A percentile compares a stretch with the other conserved stretches of the same genome.
These are phyloP conservation scores for Emydocephalus ijimae DNA, from an alignment of 2,113 vertebrate genomes.

Conservation along the genomic window DNA sequence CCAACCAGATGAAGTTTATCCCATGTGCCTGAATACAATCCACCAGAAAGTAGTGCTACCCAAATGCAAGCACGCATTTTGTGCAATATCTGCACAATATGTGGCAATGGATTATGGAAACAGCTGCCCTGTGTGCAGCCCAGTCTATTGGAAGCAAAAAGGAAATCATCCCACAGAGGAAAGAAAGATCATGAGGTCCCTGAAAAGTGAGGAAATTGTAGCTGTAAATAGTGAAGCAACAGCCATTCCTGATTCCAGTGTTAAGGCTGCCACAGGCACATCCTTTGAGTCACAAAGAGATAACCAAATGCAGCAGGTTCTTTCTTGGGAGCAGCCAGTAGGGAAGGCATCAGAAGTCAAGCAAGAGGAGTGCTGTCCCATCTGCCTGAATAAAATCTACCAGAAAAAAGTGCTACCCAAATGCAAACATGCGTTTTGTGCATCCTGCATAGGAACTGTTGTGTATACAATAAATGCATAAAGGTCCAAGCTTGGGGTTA, in stretches of 20 bases:
- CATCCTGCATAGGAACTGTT: constrained; percentile 43
- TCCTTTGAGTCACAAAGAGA: neutral
- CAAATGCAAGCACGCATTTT: constrained; percentile 73
- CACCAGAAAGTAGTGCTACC: constrained; percentile 43
- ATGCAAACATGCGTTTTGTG: constrained; percentile 74
- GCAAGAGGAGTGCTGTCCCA: constrained; percentile 39
- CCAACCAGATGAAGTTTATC: neutral
- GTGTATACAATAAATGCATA: too few species aligned
- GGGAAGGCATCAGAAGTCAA: neutral
- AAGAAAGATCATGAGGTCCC: constrained; percentile 40
- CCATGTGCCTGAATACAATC: constrained; percentile 63
- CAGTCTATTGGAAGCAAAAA: constrained; percentile 39
- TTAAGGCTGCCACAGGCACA: neutral
- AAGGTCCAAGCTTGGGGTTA: too few species aligned
- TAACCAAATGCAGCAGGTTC: neutral
- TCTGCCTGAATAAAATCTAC: constrained; percentile 62
- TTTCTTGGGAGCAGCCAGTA: neutral
- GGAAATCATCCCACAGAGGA: constrained; percentile 68
- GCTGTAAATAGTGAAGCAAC: neutral
- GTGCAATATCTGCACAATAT: constrained; percentile 50
- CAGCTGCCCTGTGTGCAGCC: constrained; percentile 66
- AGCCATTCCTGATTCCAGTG: neutral
- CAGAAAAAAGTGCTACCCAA: constrained; percentile 55
- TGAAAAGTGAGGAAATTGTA: neutral
- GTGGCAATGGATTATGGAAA: constrained; percentile 41